Evolutionary conservation across 2,797 vertebrate genomes (phyloP).

Genomic region (Agapornis canus): DNA sequence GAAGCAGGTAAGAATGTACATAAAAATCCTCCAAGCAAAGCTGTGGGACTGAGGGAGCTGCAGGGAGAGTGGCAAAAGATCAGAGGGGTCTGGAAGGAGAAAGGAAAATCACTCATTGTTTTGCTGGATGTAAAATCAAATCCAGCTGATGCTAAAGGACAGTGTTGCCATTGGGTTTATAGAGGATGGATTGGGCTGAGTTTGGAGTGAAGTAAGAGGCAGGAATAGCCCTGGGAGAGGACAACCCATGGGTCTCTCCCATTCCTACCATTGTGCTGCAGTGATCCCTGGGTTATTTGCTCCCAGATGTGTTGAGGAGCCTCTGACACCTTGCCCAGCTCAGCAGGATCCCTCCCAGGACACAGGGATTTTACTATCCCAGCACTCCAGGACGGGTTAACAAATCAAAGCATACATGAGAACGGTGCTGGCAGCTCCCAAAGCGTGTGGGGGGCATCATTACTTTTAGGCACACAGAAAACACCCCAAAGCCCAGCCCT

Average conservation of each 20-base stretch:
- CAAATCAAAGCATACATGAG: background rate
- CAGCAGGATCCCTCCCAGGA: background rate
- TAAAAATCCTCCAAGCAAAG: background rate
- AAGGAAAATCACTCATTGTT: background rate
- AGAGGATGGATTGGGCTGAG: background rate
- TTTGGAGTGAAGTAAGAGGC: background rate
- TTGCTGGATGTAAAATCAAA: background rate
- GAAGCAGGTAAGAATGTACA: background rate
- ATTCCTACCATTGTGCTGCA: background rate
- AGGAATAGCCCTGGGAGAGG: background rate
- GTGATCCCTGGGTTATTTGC: background rate
- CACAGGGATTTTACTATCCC: background rate
- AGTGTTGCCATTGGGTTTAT: background rate
- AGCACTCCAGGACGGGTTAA: background rate
- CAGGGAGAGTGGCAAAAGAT: background rate
- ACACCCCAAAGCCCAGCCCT: background rate
- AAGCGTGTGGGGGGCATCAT: fast-evolving
- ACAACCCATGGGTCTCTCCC: background rate
- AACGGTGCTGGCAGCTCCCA: background rate
- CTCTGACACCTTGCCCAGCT: background rate
- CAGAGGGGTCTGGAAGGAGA: background rate
- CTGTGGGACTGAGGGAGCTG: background rate
- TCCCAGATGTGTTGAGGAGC: background rate
- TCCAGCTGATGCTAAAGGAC: background rate
- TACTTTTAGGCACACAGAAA: background rate